Evolutionary conservation across 1,140 invertebrate genomes (phyloP).

Genomic region (Hylaeus volcanicus): DNA sequence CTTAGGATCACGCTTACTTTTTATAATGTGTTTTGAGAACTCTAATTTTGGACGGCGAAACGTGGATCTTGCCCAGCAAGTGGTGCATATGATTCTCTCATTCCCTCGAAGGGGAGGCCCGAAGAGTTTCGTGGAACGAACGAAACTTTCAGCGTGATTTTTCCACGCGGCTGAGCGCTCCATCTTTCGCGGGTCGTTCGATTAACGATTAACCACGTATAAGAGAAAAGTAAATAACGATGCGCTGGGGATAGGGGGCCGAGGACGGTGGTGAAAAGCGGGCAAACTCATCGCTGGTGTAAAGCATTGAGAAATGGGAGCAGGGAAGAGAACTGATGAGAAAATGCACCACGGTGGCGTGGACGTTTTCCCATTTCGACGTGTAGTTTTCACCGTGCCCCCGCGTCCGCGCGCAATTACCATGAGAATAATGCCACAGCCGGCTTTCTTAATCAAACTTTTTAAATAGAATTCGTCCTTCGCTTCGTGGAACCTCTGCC

Average conservation of each 20-base stretch:
- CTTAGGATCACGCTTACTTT: no score
- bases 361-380: slow-evolving; percentile 59
- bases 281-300: not conserved
- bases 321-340: not conserved
- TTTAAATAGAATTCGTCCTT: slow-evolving; percentile 74
- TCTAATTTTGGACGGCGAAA: slow-evolving; percentile 66
- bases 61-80: slow-evolving; percentile 66
- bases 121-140: not conserved
- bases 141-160: slow-evolving; percentile 22
- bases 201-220: not conserved
- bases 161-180: not conserved
- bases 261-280: not conserved
- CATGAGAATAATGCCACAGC: slow-evolving; percentile 74
- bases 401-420: slow-evolving; percentile 67
- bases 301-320: not conserved
- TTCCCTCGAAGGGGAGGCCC: slow-evolving; percentile 18
- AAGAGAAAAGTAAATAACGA: not conserved
- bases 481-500: slow-evolving; percentile 10
- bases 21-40: slow-evolving; percentile 27
- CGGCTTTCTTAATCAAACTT: slow-evolving; percentile 77
- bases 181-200: not conserved
- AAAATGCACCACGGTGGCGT: slow-evolving; percentile 21
- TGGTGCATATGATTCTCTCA: slow-evolving; percentile 68
- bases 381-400: slow-evolving; percentile 65
- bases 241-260: no score